phyloP scores from a whole-genome alignment of 1,140 invertebrate genomes.

The Chrysomallon squamiferum region DNA sequence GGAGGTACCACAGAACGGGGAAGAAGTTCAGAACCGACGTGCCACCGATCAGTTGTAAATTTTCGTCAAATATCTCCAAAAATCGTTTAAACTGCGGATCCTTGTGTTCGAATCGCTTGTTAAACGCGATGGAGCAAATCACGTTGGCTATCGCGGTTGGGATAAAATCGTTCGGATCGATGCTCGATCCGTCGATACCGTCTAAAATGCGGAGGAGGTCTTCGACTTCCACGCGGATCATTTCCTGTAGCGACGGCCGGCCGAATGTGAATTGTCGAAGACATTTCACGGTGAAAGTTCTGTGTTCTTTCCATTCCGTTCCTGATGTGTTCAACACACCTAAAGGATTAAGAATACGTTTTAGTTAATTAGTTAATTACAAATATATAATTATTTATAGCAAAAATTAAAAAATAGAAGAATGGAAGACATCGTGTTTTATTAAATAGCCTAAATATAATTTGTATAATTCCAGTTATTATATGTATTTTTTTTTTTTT shows the following conservation, averaged over 20 bases:
- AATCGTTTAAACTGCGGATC: conserved; percentile 46
- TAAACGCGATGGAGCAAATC: conserved; percentile 86
- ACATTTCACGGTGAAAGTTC: conserved; percentile 74
- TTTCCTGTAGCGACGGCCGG: conserved; percentile 73
- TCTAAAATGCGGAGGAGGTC: conserved; percentile 16
- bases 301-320: conserved; percentile 76
- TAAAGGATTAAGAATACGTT: no score
- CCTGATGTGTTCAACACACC: conserved; percentile 52
- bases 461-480: no score
- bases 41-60: conserved; percentile 25
- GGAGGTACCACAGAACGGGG: conserved; percentile 27
- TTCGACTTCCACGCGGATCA: conserved; percentile 68
- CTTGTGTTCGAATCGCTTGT: conserved; percentile 68
- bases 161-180: conserved; percentile 13
- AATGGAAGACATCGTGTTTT: no score
- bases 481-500: no score
- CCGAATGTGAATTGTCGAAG: conserved; percentile 80
- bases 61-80: conserved; percentile 26
- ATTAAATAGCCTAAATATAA: no score
- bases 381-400: no score
- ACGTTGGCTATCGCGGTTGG: conserved; percentile 73
- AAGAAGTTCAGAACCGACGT: conserved; percentile 36
- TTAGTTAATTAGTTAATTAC: no score
- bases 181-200: not conserved
- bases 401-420: no score